These are phyloP conservation scores for Onychomys arenicola DNA, from an alignment of 2,797 vertebrate species.

Conservation along the genomic window DNA sequence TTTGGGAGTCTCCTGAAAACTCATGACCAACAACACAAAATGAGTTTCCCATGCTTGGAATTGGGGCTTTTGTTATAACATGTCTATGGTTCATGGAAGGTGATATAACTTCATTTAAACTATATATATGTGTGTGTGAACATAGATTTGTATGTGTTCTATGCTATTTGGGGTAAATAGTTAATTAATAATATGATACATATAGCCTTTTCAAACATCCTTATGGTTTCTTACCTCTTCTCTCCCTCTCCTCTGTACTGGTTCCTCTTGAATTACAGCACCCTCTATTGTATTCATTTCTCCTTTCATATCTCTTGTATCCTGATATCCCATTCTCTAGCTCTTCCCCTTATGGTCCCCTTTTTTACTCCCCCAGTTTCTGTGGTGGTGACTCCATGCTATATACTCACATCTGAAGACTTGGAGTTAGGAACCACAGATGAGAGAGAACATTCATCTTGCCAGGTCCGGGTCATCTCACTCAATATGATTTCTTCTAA, in stretches of 20 bases:
- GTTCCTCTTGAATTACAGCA: neutral
- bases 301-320: neutral
- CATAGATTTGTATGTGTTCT: neutral
- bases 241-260: neutral
- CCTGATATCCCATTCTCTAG: neutral
- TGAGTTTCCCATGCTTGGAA: neutral
- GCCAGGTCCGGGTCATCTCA: neutral
- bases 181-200: neutral
- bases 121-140: neutral
- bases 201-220: neutral
- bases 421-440: neutral
- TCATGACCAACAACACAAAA: neutral
- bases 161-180: neutral
- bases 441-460: neutral
- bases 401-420: too few species aligned
- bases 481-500: neutral
- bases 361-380: neutral
- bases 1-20: neutral
- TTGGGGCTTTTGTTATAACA: neutral
- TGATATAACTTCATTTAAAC: neutral
- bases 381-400: neutral
- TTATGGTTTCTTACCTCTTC: neutral
- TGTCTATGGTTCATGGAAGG: neutral
- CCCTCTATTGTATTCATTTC: neutral
- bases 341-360: too few species aligned